Base-by-base conservation (phyloP, 2,888 invertebrate genomes). In the Lasioglossum marginatum region DNA sequence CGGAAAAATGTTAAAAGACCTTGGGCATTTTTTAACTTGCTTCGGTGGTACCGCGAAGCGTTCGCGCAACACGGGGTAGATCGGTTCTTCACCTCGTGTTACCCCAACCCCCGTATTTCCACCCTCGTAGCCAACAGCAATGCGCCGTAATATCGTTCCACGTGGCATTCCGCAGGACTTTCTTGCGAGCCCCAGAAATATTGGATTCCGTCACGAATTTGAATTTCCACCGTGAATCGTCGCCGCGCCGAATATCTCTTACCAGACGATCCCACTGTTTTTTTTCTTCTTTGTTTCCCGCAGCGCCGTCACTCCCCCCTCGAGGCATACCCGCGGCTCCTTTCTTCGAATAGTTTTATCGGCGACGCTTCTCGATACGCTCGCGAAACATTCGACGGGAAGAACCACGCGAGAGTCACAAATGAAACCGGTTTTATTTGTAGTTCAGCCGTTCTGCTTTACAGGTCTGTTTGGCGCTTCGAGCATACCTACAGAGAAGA, bases 161-260 rank as follows among this genome's bases (percentile, higher is more conserved):
- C 77, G 83, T 77, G 71, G 74, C 86, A 88, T 90, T 90, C 90
- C 73, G 40, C 48, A 34, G 31, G 52, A 73, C 80, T 79, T 77
- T 78, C 76, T 74, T 77, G 52, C 71, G 40, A 76, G 60, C 88
- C 79, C 74, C 43, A 52, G 81, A 86, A 83, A 88, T 88, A 89
- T 89, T 90, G 90, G 88, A 88, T 89, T 79, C 86, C 81, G 34
- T 16, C 66, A 63, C 82, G 88, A 90, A 88, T 88, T 88, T 90
- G 86, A 90, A 90, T 89, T 80, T 81, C 78, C 66, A 71, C 57
- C n/a, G 71, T 1, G 43, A 77, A 81, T 75, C 82, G 75, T 63
- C 66, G 66, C 23, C 31, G 34, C 70, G 66, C 10, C 52, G 77
- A 72, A 78, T 79, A 77, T 84, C 76, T 82, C 79, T 77, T 73